Conservation (phyloP, 2,888 invertebrate genomes). For the Andricus quercusramuli region DNA sequence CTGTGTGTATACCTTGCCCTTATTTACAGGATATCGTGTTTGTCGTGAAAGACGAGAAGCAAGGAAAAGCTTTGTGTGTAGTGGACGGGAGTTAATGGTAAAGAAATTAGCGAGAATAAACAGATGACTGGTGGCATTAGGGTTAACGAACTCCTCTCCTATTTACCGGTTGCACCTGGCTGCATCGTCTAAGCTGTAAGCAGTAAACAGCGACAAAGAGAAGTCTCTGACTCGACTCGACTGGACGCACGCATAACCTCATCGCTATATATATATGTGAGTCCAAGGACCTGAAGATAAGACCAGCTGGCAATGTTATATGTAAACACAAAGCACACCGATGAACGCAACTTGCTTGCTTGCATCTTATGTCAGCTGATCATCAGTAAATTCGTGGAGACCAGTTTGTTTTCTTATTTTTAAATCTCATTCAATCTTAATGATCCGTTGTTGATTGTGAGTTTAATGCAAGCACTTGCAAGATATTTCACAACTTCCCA, state of each 20-base stretch:
- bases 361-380: too few species aligned
- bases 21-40: too few species aligned
- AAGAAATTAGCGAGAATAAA: slow-evolving; percentile 29
- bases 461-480: too few species aligned
- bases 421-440: too few species aligned
- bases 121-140: slow-evolving; percentile 22
- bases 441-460: too few species aligned
- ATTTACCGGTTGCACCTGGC: slow-evolving; percentile 37
- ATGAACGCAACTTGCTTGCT: neutral
- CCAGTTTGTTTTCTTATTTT: too few species aligned
- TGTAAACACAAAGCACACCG: slow-evolving; percentile 18
- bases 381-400: too few species aligned
- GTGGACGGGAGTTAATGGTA: neutral
- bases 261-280: neutral
- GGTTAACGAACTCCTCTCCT: slow-evolving; percentile 33
- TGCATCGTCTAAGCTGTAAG: slow-evolving; percentile 29
- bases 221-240: slow-evolving; percentile 20
- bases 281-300: slow-evolving; percentile 38
- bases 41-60: too few species aligned
- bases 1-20: too few species aligned
- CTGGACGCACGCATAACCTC: slow-evolving; percentile 26
- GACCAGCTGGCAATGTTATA: slow-evolving; percentile 21
- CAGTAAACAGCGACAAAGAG: slow-evolving; percentile 6
- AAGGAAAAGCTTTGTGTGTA: too few species aligned
- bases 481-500: too few species aligned